Evolutionary conservation across 2,113 vertebrate genomes (phyloP), one percentile per base, ranked within the genome.

Genomic region (Anguilla rostrata): DNA sequence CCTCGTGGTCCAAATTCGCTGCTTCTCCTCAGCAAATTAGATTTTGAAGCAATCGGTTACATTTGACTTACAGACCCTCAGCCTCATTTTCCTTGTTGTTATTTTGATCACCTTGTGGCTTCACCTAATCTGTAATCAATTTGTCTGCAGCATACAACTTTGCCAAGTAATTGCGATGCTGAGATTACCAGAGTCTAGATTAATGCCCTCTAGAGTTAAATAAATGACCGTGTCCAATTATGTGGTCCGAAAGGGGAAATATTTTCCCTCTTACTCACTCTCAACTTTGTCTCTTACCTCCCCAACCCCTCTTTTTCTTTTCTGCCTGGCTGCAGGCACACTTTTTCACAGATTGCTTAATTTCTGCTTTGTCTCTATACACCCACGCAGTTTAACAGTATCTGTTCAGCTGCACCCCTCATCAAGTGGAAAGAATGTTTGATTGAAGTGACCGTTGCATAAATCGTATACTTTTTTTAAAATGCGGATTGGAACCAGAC

Each of bases 361-460:
- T 91, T 82, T 87, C 83, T 87, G 78, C 83, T 79, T 43, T 39
- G 84, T 88, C 87, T 91, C 89, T 88, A 56, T 90, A 86, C 88
- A 75, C 92, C 91, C 89, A 94, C 92, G 84, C 85, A 81, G 39
- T 84, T 89, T 86, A 87, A 81, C 81, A 16, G 15, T 90, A 90
- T 88, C 84, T 82, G 78, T 34, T 87, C 5, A 88, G 83, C 39
- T 86, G 81, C 87, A 81, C 83, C 87, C 88, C 87, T 88, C 89
- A 87, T 90, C 82, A 79, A 91, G 89, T 88, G 83, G 90, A 89
- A 86, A 91, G 79, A 91, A 90, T 87, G 84, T 90, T 91, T 88
- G 90, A 89, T 82, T 87, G 88, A 90, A 88, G 92, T 90, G 86
- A 89, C 90, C 89, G 84, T 87, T 90, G 91, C 86, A 86, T 91